Base-by-base conservation (phyloP, 2,888 invertebrate genomes). In the Andricus quercusramuli region DNA sequence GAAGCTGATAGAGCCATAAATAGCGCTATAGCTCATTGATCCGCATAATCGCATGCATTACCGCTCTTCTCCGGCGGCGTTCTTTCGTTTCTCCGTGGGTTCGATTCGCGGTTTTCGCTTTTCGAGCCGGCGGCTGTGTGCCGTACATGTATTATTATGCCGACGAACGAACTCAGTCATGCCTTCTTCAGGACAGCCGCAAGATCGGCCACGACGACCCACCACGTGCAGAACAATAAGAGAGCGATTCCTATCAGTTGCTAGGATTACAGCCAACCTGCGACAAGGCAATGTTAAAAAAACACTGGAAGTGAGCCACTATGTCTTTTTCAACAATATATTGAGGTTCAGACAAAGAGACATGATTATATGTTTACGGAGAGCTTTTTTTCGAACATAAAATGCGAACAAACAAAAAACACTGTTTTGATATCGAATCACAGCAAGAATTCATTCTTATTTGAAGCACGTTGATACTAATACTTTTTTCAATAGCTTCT, bases 41-140 rank as follows among this genome's bases (percentile, higher is more conserved):
- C 90, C 90, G 89, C 90, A 89, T 91, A 91, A 91, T 92, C 91
- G 91, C 90, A 90, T 90, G 91, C 89, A 91, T 91, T 91, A 91
- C 90, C 86, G 86, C 85, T 86, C 80, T 83, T 88, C 84, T 86
- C 87, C 86, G 84, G 82, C 86, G 85, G 86, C 87, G 86, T 87
- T 87, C 82, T 82, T 76, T 78, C 84, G 84, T 79, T 81, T 80
- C 82, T 81, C 79, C 78, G 80, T 44, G 79, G 79, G 83, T 83
- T 85, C 77, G 85, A 85, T 86, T 89, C 86, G 85, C 88, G 87
- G 88, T 90, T 91, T 89, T 91, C 90, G 88, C 90, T 91, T 91
- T 90, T 90, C 89, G 88, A 86, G 88, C 90, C 90, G 83, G 84
- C 84, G 89, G 90, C 90, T 89, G 87, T 86, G 86, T 88, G 87